Base-by-base conservation (phyloP, 1,140 invertebrate species). In the Kradibia gibbosae region DNA sequence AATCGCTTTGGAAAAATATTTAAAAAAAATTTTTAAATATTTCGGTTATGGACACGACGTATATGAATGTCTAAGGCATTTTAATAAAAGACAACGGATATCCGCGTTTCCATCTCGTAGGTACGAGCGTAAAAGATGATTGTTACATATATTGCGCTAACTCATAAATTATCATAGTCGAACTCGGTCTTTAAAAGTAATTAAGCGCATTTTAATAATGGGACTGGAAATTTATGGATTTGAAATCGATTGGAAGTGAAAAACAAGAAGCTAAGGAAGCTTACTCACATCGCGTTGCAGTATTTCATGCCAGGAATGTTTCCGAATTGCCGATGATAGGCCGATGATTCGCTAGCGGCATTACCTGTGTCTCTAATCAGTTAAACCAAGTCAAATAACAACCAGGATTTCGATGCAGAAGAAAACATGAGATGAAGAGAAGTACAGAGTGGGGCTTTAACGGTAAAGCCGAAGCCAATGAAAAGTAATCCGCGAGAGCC, bases 381-480 rank as follows among this genome's bases (percentile, higher is more conserved):
- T 31, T 45, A 62, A 76, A 50, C 57, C 20, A 73, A 72, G 70
- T 72, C 42, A 72, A 72, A 72, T 25, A 48, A 4, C 42, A 45
- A 8, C 42, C n/a, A n/a, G n/a, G n/a, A n/a, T n/a, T n/a, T n/a
- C n/a, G n/a, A n/a, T n/a, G n/a, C n/a, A n/a, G n/a, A n/a, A n/a
- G n/a, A n/a, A n/a, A n/a, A n/a, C n/a, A 17, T 10, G 45, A 48
- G 45, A 48, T 7, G 17, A 17, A 48, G 45, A 48, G 45, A 48
- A 17, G 17, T 7, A 48, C 8, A 48, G 45, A 48, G 45, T 10
- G 15, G 20, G 2, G 60, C 31, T 34, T 17, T 65, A 65, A 65
- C 60, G 60, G 13, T 15, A 60, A 31, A 20, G n/a, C 7, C 13
- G 25, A 13, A 60, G 22, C 3, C 57, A 0, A 31, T 60, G 57